These are phyloP conservation scores for Saxidomus purpurata DNA, from an alignment of 1,140 invertebrate genomes.

Conservation along the genomic window DNA sequence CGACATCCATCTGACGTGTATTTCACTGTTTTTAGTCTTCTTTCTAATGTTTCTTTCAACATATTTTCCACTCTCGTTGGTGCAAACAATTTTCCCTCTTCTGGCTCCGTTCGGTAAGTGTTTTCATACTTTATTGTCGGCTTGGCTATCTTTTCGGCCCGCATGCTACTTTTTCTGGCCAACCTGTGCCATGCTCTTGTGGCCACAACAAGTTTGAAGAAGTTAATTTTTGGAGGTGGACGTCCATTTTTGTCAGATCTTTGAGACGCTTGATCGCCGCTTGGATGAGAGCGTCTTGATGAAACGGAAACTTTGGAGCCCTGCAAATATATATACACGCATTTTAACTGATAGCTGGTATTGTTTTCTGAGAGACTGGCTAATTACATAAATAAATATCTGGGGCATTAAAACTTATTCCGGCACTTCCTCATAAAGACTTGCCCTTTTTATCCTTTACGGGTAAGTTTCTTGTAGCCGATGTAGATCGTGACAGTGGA, in stretches of 20 bases:
- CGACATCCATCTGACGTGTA: conserved; percentile 60
- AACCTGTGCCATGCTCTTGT: conserved; percentile 50
- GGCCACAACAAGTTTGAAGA: conserved; percentile 56
- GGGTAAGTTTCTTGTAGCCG: too few species aligned
- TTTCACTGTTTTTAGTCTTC: conserved; percentile 50
- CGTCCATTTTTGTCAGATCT: conserved; percentile 40
- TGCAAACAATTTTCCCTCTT: conserved; percentile 54
- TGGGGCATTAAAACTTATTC: too few species aligned
- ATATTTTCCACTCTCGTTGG: conserved; percentile 60
- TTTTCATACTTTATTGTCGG: conserved; percentile 56
- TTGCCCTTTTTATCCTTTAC: too few species aligned
- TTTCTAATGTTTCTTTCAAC: conserved; percentile 67
- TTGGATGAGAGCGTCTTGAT: conserved; percentile 38
- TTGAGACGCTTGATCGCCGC: conserved; percentile 41
- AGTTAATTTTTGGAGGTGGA: conserved; percentile 54
- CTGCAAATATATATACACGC: conserved; percentile 41
- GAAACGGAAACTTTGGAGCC: conserved; percentile 46
- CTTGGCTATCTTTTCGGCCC: neutral
- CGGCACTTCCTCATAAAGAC: too few species aligned
- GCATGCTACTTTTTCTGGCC: conserved; percentile 24
- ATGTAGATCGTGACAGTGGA: too few species aligned
- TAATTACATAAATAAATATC: too few species aligned
- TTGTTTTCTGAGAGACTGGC: too few species aligned
- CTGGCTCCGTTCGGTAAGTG: conserved; percentile 70
- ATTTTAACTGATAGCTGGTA: neutral